Percentiles rank a stretch among this genome's conserved stretches.
phyloP scores from a whole-genome alignment of 1,140 invertebrate species.

The Platorchestia sp. region DNA sequence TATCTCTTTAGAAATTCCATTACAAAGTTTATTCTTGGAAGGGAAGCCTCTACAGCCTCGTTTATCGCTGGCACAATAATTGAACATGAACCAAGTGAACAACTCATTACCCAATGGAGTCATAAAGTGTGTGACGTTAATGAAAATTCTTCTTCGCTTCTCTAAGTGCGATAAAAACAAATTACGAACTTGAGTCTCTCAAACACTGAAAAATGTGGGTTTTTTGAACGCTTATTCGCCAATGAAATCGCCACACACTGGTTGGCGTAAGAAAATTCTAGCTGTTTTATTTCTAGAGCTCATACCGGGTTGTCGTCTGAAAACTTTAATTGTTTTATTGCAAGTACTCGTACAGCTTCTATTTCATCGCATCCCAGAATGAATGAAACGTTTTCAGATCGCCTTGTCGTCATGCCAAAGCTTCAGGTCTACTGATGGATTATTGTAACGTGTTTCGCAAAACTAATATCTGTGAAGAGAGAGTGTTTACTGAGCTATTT shows the following conservation, averaged over 20 bases:
- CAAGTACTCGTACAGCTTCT: no score
- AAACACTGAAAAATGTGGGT: neutral
- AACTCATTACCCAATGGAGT: neutral
- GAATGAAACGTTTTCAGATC: no score
- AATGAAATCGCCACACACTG: neutral
- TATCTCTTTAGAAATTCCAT: conserved; percentile 10
- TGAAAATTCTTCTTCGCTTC: neutral
- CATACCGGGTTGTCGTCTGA: no score
- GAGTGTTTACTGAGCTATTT: no score
- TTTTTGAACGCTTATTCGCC: neutral
- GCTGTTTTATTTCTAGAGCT: no score
- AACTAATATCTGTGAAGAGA: no score
- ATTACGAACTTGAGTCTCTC: neutral
- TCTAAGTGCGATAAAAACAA: neutral
- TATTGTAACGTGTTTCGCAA: no score
- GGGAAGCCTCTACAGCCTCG: neutral
- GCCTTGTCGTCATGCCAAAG: no score
- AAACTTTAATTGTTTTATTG: no score
- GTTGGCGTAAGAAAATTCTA: neutral
- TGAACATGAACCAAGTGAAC: neutral
- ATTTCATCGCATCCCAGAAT: no score
- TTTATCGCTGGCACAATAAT: neutral
- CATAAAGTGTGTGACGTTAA: neutral
- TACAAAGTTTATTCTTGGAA: neutral
- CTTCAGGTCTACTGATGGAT: no score